phyloP scores from a whole-genome alignment of 2,888 invertebrate species.

The Ectropis crepuscularia region DNA sequence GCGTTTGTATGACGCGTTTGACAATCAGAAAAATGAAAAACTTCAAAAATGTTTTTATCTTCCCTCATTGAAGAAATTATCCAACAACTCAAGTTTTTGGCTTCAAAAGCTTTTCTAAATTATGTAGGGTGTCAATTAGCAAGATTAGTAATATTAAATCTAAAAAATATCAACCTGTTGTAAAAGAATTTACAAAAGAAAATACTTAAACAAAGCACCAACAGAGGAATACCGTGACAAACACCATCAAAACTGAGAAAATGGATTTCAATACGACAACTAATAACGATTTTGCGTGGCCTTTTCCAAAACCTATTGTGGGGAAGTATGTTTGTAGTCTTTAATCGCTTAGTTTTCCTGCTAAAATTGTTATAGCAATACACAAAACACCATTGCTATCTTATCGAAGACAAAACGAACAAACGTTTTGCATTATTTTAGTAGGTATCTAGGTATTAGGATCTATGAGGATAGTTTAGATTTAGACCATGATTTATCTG shows the following conservation, averaged over 20 bases:
- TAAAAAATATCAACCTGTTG: slow-evolving; percentile 76
- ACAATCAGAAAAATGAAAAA: slow-evolving; percentile 60
- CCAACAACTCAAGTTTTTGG: slow-evolving; percentile 76
- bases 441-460: too few relatives aligned
- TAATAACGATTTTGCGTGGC: slow-evolving; percentile 85
- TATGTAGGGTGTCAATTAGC: slow-evolving; percentile 82
- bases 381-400: neutral
- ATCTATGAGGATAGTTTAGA: too few relatives aligned
- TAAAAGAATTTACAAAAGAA: slow-evolving; percentile 58
- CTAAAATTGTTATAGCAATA: neutral
- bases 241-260: slow-evolving; percentile 15
- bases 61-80: slow-evolving; percentile 80
- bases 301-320: slow-evolving; percentile 83
- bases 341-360: neutral
- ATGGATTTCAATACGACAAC: slow-evolving; percentile 80
- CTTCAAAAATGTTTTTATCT: slow-evolving; percentile 82
- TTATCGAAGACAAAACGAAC: too few relatives aligned
- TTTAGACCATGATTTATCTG: too few relatives aligned
- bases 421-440: too few relatives aligned
- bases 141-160: slow-evolving; percentile 72
- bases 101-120: slow-evolving; percentile 78
- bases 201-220: slow-evolving; percentile 29
- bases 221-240: slow-evolving; percentile 1
- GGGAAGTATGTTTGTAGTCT: slow-evolving; percentile 71
- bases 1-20: slow-evolving; percentile 4